Evolutionary conservation across 2,797 vertebrate genomes (phyloP).

Genomic region (Melanotaenia pygmaea): DNA sequence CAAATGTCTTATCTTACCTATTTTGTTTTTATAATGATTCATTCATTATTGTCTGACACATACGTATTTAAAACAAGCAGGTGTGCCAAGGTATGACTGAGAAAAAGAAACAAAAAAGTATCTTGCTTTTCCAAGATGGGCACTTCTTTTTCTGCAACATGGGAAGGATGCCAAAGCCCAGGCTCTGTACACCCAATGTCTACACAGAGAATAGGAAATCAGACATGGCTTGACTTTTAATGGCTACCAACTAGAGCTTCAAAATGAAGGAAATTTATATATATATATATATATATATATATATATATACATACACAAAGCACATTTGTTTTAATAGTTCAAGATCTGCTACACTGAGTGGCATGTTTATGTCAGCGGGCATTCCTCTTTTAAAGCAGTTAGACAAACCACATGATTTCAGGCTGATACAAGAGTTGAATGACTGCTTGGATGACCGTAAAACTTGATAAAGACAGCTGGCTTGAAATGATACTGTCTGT

Average conservation of each 20-base stretch:
- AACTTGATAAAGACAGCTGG: constrained; percentile 23
- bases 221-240: background rate
- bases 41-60: background rate
- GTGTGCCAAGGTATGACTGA: background rate
- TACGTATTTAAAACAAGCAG: background rate
- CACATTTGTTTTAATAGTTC: background rate
- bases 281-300: background rate
- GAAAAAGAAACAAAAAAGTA: background rate
- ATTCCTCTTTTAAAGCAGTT: constrained; percentile 38
- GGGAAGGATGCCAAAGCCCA: background rate
- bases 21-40: constrained; percentile 7
- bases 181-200: background rate
- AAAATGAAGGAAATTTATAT: background rate
- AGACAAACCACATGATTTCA: constrained; percentile 24
- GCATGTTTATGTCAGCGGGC: constrained; percentile 1
- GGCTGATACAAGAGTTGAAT: constrained; percentile 3
- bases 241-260: background rate
- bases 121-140: background rate
- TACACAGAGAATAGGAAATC: background rate
- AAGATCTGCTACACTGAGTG: background rate
- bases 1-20: constrained; percentile 4
- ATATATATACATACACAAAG: background rate
- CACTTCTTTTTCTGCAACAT: background rate
- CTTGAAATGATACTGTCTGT: background rate
- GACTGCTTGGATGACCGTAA: constrained; percentile 10